Conservation (phyloP, 2,888 invertebrate species). For the Agriopis aurantiaria region DNA sequence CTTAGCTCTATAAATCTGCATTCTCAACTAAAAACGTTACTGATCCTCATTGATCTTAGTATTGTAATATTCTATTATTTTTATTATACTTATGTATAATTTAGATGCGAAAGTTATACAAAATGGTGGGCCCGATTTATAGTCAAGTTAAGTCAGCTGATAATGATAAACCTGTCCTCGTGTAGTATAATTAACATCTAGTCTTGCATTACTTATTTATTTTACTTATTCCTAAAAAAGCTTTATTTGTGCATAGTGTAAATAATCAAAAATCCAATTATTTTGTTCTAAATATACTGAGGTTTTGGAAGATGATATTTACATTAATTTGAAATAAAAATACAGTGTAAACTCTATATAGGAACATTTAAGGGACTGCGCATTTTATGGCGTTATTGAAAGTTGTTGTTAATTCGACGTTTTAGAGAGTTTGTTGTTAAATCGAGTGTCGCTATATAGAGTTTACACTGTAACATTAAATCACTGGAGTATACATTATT, state of each 20-base stretch:
- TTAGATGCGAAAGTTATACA: slow-evolving; percentile 14
- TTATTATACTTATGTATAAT: not conserved
- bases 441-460: too few relatives aligned
- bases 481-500: not conserved
- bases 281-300: not conserved
- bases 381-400: too few relatives aligned
- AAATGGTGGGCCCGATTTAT: slow-evolving; percentile 20
- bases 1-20: too few relatives aligned
- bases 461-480: not conserved
- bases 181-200: not conserved
- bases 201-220: not conserved
- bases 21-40: too few relatives aligned
- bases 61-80: not conserved
- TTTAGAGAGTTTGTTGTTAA: too few relatives aligned
- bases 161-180: not conserved
- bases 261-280: not conserved
- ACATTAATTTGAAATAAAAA: not conserved
- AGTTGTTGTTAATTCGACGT: too few relatives aligned
- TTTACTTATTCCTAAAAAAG: not conserved
- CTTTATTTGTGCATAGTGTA: slow-evolving; percentile 1
- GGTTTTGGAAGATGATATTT: not conserved
- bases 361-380: too few relatives aligned
- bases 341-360: too few relatives aligned
- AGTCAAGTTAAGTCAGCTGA: not conserved
- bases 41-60: too few relatives aligned